Evolutionary conservation across 1,140 invertebrate genomes (phyloP), one percentile per base, ranked within the genome.

Genomic region (Cotesia glomerata): DNA sequence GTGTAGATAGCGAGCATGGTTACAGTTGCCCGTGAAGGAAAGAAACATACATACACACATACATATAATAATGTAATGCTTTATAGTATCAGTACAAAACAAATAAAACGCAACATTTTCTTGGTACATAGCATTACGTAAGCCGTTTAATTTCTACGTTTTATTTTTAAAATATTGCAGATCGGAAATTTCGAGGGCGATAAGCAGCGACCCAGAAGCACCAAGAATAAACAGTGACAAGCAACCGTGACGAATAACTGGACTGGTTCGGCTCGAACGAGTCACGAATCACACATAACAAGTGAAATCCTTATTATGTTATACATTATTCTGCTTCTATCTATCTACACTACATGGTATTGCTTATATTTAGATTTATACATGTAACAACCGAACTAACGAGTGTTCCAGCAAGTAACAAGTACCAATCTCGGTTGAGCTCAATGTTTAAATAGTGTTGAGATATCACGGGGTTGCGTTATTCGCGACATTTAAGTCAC

Each of bases 11-110:
- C 58, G 68, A 58, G 56, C 56, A 34, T 52, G 36, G 26, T 32
- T 54, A 65, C 63, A 71, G 56, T 71, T 56, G 61, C 52, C 51
- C 63, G 26, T 64, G 16, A 52, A 26, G 34, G 64, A 54, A 64
- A 71, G 14, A 54, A 34, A 68, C 13, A 56, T 26, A 52, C 49
- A 32, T 18, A 52, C 51, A 68, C 32, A 52, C 45, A 54, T 52
- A 36, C 26, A 54, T 36, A 65, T 49, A 65, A 49, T 49, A 18
- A 13, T 35, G 13, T 14, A 13, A 3, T 16, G n/a, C 5, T 13
- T 16, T 1, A 56, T 3, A 13, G 16, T 18, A n/a, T 56, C 5
- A 16, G 52, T 56, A 26, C 5, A 65, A 45, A 49, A 26, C 26
- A 26, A 26, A 26, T 26, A 26, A 26, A 26, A 26, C 26, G 26